Evolutionary conservation across 2,888 invertebrate genomes (phyloP), one percentile per base, ranked within the genome.

Genomic region (Hipparchia sbordonii): DNA sequence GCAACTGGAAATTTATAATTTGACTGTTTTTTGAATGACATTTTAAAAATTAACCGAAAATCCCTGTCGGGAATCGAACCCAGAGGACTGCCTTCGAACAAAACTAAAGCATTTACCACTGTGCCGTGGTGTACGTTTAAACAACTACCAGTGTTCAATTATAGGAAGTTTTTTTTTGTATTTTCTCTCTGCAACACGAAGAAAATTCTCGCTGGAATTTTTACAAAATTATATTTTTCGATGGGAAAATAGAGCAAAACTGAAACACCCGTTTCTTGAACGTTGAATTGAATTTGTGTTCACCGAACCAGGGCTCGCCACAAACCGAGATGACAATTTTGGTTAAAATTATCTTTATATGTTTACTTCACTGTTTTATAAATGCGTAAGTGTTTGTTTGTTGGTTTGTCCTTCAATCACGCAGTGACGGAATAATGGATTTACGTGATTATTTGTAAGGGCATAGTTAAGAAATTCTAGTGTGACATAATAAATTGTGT

Each of bases 221-320:
- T 57, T 13, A 13, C 52, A 52, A 52, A 52, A 52, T 52, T 52
- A 10, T 57, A 57, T 57, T 57, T 57, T 48, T 52, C 10, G 52
- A 70, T 57, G 56, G 67, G 72, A 72, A 67, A 70, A 70, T 67
- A 56, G 66, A 72, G 67, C 60, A 39, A 61, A 74, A 61, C 66
- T 66, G 72, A 39, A 66, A 59, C 48, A 65, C 61, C 48, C 68
- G 69, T 67, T 72, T 61, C 70, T 67, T 33, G 57, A 68, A 69
- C 66, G 74, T 65, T 57, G 61, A 72, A 70, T 67, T 69, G 61
- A 72, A 74, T 74, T 72, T 72, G 69, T 72, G 70, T 72, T 72
- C 62, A 69, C 60, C 67, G 72, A 71, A 70, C 69, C 69, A 70
- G 66, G 56, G 61, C 62, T 39, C 6, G 45, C 66, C 69, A 66